Evolutionary conservation across 2,113 vertebrate genomes (phyloP).

Genomic region (Acanthochromis polyacanthus): DNA sequence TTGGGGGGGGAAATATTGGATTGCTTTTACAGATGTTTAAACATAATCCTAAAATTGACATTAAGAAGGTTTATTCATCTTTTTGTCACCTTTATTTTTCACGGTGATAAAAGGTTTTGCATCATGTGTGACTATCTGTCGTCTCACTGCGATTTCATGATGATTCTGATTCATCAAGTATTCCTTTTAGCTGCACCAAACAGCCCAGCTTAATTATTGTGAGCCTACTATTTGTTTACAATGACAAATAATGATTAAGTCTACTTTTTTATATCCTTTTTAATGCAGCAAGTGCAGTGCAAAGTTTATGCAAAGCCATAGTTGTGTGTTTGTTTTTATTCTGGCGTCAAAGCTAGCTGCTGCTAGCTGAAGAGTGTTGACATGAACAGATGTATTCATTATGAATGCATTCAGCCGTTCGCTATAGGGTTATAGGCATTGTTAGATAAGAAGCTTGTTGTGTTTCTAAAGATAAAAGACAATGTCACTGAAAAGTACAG

Average conservation of each 20-base stretch:
- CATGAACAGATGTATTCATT: too few relatives aligned
- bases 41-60: neutral
- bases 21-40: neutral
- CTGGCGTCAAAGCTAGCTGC: too few relatives aligned
- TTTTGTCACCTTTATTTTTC: neutral
- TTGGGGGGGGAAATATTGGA: neutral
- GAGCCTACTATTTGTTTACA: neutral
- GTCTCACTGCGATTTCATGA: neutral
- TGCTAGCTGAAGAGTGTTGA: too few relatives aligned
- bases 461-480: too few relatives aligned
- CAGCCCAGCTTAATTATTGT: neutral
- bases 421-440: too few relatives aligned
- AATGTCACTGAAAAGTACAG: too few relatives aligned
- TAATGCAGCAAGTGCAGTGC: neutral
- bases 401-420: too few relatives aligned
- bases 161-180: too few relatives aligned
- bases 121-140: neutral
- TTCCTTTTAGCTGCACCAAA: neutral
- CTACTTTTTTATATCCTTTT: too few relatives aligned
- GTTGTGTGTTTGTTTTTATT: too few relatives aligned
- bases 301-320: neutral
- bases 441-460: too few relatives aligned
- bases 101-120: too few relatives aligned
- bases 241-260: neutral
- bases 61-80: neutral